A percentile compares a stretch with the other conserved stretches of the same genome.
phyloP scores from a whole-genome alignment of 2,797 vertebrate genomes.

The Columba guinea region DNA sequence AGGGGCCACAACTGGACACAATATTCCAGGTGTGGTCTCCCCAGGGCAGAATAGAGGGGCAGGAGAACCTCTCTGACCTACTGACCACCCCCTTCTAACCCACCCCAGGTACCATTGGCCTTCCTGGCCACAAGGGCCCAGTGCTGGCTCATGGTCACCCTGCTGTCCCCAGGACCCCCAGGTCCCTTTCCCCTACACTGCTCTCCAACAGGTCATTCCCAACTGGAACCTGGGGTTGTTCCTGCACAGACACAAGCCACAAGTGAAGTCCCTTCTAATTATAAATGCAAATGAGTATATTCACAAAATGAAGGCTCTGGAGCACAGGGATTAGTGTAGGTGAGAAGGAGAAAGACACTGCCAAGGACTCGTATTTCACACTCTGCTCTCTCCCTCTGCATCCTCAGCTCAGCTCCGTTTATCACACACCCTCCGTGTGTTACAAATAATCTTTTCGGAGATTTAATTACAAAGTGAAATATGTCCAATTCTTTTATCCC shows the following conservation, averaged over 20 bases:
- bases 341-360: background rate
- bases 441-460: background rate
- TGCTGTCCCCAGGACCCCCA: too few relatives aligned
- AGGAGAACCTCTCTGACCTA: too few relatives aligned
- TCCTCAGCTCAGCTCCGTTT: background rate
- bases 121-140: too few relatives aligned
- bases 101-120: too few relatives aligned
- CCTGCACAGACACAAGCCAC: background rate
- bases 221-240: too few relatives aligned
- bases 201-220: too few relatives aligned
- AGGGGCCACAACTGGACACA: too few relatives aligned
- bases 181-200: too few relatives aligned
- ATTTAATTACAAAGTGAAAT: background rate
- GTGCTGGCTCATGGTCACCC: too few relatives aligned
- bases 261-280: background rate
- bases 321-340: background rate
- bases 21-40: too few relatives aligned
- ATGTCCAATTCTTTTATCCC: background rate
- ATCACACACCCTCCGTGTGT: accelerated
- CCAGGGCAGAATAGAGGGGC: too few relatives aligned
- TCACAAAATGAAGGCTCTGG: background rate
- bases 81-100: too few relatives aligned
- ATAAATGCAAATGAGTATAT: background rate
- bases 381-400: background rate
- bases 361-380: accelerated